Conservation (phyloP, 2,113 vertebrate species). For the Isichthys henryi region DNA sequence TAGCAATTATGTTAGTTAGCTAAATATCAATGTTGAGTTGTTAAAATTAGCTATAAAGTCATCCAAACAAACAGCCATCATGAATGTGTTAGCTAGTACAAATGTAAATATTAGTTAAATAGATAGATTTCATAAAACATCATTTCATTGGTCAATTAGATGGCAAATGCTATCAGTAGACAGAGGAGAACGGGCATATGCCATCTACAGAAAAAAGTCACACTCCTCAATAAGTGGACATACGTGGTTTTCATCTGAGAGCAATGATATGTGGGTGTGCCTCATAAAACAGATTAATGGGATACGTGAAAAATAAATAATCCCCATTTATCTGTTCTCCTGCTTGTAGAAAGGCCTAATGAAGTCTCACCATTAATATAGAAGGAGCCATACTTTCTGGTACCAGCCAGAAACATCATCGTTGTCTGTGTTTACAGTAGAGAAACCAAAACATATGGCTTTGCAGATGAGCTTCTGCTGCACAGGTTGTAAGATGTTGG, state of each 20-base stretch:
- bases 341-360: neutral
- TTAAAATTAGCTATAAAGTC: too few species aligned
- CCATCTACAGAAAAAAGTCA: neutral
- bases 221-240: neutral
- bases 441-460: constrained; percentile 31
- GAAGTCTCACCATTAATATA: neutral
- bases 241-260: neutral
- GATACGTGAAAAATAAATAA: neutral
- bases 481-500: neutral
- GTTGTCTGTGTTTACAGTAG: neutral
- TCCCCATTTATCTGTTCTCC: neutral
- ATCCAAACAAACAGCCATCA: too few species aligned
- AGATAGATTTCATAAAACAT: neutral
- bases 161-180: neutral
- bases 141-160: neutral
- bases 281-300: neutral
- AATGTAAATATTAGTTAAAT: neutral
- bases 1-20: too few species aligned
- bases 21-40: too few species aligned
- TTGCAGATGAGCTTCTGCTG: constrained; percentile 16
- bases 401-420: neutral
- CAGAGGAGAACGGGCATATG: neutral
- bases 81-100: neutral
- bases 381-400: neutral
- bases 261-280: neutral